These are phyloP conservation scores for Lichenostomus cassidix DNA, from an alignment of 2,113 vertebrate genomes.

Conservation along the genomic window DNA sequence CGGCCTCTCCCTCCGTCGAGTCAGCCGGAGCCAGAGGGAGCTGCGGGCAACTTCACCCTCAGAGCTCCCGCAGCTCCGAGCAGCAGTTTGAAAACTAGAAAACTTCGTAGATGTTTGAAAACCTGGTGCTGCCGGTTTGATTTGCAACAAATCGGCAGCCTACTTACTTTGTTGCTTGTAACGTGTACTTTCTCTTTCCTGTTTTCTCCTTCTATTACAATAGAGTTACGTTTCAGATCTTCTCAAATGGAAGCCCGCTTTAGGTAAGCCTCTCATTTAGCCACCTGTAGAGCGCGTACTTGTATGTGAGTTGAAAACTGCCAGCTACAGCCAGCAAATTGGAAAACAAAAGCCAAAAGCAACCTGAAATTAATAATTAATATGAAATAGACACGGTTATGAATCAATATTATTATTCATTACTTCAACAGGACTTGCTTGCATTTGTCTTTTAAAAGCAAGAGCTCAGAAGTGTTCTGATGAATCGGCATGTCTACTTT, in stretches of 20 bases:
- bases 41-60: rapidly evolving
- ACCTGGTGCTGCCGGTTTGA: background rate
- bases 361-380: background rate
- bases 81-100: rapidly evolving
- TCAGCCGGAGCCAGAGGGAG: rapidly evolving
- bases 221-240: background rate
- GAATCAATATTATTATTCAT: background rate
- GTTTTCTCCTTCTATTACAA: background rate
- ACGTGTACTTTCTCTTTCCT: background rate
- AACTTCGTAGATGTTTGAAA: rapidly evolving
- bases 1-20: no score
- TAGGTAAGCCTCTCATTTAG: background rate
- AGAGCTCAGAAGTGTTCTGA: background rate
- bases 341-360: background rate
- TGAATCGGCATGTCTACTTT: background rate
- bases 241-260: rapidly evolving
- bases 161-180: background rate
- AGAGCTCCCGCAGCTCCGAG: background rate
- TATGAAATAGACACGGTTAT: background rate
- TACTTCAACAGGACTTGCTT: background rate
- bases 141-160: background rate
- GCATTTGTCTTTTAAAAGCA: background rate
- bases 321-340: no score
- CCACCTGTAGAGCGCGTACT: background rate
- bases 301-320: background rate